These are phyloP conservation scores for Rhyzopertha dominica DNA, from an alignment of 1,140 invertebrate species.

Conservation along the genomic window DNA sequence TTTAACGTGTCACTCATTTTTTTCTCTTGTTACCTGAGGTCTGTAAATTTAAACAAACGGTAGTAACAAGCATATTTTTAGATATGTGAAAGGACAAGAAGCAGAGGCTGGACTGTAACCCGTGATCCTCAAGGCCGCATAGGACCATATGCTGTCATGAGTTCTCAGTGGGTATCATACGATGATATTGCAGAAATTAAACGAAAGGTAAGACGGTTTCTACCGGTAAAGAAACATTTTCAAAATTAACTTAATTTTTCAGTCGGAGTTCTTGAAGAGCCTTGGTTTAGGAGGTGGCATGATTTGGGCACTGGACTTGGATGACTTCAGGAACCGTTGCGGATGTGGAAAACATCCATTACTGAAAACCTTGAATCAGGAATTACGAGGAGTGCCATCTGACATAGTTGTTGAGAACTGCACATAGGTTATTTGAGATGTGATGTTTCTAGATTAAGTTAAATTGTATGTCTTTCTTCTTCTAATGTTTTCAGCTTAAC, in stretches of 20 bases:
- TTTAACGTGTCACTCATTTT: not conserved
- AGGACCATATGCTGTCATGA: conserved; percentile 67
- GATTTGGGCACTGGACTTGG: conserved; percentile 72
- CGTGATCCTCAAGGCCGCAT: conserved; percentile 58
- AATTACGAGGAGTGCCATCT: conserved; percentile 44
- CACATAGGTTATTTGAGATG: conserved; percentile 31
- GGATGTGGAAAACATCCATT: conserved; percentile 58
- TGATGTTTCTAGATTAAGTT: too few relatives aligned
- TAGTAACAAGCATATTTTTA: conserved; percentile 43
- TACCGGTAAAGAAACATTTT: conserved; percentile 4
- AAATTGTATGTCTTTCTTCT: too few relatives aligned
- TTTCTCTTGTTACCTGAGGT: too few relatives aligned
- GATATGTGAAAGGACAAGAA: conserved; percentile 60
- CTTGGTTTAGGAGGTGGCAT: conserved; percentile 68
- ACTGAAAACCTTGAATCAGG: conserved; percentile 53
- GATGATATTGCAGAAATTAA: conserved; percentile 66
- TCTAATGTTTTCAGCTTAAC: too few relatives aligned
- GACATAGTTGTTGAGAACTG: conserved; percentile 34
- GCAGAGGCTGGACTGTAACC: conserved; percentile 60
- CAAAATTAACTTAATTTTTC: conserved; percentile 15
- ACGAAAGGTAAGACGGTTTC: conserved; percentile 42
- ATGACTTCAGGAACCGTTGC: conserved; percentile 67
- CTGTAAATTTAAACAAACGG: too few relatives aligned
- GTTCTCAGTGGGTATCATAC: conserved; percentile 78
- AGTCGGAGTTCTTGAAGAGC: conserved; percentile 53